Conservation (phyloP, 2,113 vertebrate species). For the Aegotheles bennettii region DNA sequence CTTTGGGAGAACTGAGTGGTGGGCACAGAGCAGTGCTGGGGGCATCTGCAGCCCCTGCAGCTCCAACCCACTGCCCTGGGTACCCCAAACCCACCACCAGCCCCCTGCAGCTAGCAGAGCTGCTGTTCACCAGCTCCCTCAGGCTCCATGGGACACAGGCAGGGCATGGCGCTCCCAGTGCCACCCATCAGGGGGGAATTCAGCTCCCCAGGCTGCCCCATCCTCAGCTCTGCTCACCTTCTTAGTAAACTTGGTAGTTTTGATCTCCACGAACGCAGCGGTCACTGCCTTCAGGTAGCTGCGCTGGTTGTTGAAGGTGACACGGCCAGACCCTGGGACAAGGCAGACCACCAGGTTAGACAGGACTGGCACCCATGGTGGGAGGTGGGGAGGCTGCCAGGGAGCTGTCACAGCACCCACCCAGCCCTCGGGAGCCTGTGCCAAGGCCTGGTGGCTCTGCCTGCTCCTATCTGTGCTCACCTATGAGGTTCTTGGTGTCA, state of each 20-base stretch:
- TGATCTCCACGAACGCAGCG: conserved; percentile 96
- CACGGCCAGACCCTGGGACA: conserved; percentile 90
- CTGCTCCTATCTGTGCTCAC: neutral
- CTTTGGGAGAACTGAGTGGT: conserved; percentile 50
- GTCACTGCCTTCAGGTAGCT: conserved; percentile 97
- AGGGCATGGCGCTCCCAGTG: accelerated
- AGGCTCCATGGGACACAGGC: accelerated
- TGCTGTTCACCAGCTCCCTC: neutral
- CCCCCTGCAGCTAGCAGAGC: neutral
- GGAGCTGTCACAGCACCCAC: no score
- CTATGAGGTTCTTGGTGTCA: accelerated
- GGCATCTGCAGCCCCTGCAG: accelerated
- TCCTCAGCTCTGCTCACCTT: conserved; percentile 77
- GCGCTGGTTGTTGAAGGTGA: conserved; percentile 96
- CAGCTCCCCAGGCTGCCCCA: no score
- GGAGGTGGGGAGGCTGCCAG: accelerated
- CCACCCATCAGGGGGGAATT: accelerated
- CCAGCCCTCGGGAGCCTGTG: no score
- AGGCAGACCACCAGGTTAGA: neutral
- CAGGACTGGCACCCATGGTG: accelerated
- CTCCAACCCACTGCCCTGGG: accelerated
- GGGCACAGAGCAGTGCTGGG: accelerated
- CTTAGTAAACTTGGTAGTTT: conserved; percentile 98
- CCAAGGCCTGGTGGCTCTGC: neutral
- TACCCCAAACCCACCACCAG: neutral